Base-by-base conservation (phyloP, 2,888 invertebrate genomes). In the Drosophila lacicola region DNA sequence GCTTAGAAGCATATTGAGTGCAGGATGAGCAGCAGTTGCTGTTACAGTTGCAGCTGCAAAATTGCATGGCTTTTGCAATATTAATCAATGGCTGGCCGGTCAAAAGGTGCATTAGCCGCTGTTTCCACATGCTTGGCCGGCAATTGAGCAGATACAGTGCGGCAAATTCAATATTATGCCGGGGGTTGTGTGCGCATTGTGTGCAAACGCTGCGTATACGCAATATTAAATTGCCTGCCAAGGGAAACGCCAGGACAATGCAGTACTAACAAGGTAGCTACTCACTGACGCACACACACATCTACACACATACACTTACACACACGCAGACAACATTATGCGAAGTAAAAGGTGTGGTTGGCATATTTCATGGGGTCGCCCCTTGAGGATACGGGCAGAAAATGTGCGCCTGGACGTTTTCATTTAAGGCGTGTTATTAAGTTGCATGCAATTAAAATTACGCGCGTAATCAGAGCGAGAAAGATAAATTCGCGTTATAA, bases 391-490 rank as follows among this genome's bases (percentile, higher is more conserved):
- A 42, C 46, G 62, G 56, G 37, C 39, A 21, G 5, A 33, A 50
- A 63, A 37, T 46, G 54, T 39, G 19, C 50, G 62, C 50, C 25
- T 65, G 58, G 56, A 62, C 61, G 50, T 44, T 62, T 58, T 46
- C 66, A 55, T 74, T 80, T 77, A 68, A 74, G 70, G 66, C 80
- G 57, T 67, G 74, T 83, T 85, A 87, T 87, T 82, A 89, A 89
- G 89, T 89, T 85, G 84, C 85, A 74, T 72, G 82, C 86, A 87
- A 88, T 87, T 87, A 87, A 88, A 88, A 88, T 85, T 85, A 86
- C 85, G 75, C 85, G 75, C 83, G 87, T 82, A 88, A 88, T 88
- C 87, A 88, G 87, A 88, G 88, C 88, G 82, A 83, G 76, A 83
- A 81, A 85, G 87, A 87, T 86, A 88, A 87, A 88, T 86, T 85